Percentiles rank a stretch among this genome's conserved stretches.
phyloP scores from a whole-genome alignment of 2,888 invertebrate species.

The Heterodera filipjevi region DNA sequence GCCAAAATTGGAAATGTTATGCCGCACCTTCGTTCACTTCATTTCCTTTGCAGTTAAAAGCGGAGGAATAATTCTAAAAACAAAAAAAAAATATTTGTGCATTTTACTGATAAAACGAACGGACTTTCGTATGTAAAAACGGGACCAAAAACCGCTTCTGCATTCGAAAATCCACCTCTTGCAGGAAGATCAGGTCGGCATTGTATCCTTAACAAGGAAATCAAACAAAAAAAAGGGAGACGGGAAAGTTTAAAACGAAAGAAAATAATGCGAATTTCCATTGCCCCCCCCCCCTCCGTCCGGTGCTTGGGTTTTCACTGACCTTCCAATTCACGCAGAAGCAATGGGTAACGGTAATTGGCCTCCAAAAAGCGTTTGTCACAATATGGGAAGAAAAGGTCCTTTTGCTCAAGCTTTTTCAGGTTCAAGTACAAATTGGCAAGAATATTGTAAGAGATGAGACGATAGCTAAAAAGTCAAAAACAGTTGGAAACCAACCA shows the following conservation, averaged over 20 bases:
- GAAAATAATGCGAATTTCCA: neutral
- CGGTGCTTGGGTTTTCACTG: too few species aligned
- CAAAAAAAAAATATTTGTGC: neutral
- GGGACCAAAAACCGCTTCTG: constrained; percentile 72
- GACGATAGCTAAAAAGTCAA: constrained; percentile 26
- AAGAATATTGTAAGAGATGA: constrained; percentile 70
- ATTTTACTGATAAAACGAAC: constrained; percentile 11
- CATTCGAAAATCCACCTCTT: constrained; percentile 85
- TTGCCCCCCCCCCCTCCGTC: too few species aligned
- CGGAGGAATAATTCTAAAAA: constrained; percentile 13
- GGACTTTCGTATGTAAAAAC: constrained; percentile 26
- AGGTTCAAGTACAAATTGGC: constrained; percentile 87
- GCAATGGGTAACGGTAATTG: constrained; percentile 83
- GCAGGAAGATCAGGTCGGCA: constrained; percentile 84
- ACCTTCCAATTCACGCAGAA: constrained; percentile 82
- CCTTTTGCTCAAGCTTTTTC: constrained; percentile 70
- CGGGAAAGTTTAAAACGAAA: constrained; percentile 43
- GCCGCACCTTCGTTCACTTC: constrained; percentile 38
- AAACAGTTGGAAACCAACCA: too few species aligned
- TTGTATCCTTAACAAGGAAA: constrained; percentile 76
- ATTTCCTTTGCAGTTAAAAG: constrained; percentile 30
- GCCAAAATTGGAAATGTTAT: neutral
- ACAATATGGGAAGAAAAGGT: constrained; percentile 79
- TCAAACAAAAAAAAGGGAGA: neutral
- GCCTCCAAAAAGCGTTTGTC: constrained; percentile 79